Conservation (phyloP, 2,888 invertebrate genomes). For the Thymelicus sylvestris region DNA sequence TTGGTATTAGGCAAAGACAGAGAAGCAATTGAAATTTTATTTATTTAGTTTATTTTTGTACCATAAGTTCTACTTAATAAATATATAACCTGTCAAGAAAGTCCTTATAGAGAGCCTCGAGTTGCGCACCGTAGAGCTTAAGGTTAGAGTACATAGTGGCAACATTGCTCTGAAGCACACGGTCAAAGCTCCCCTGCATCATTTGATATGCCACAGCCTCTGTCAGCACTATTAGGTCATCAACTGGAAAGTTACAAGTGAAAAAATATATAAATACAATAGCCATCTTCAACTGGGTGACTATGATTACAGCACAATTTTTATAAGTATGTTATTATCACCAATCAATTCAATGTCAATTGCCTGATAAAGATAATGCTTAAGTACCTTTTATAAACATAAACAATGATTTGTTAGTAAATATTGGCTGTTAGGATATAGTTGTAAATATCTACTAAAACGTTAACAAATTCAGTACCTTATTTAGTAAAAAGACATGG, state of each 20-base stretch:
- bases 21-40: no score
- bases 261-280: not conserved
- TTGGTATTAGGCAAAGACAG: no score
- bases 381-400: not conserved
- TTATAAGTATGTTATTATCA: conserved; percentile 1
- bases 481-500: no score
- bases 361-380: conserved; percentile 4
- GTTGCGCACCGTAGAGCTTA: conserved; percentile 91
- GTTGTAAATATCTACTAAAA: not conserved
- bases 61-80: not conserved
- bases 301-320: not conserved
- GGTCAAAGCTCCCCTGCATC: conserved; percentile 90
- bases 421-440: conserved; percentile 22
- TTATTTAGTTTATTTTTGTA: no score
- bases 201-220: conserved; percentile 92
- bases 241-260: conserved; percentile 84
- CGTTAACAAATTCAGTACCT: no score
- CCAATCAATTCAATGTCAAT: conserved; percentile 2
- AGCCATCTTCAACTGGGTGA: not conserved
- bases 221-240: conserved; percentile 92
- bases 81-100: conserved; percentile 88
- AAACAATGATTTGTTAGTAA: conserved; percentile 15
- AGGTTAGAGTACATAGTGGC: conserved; percentile 91
- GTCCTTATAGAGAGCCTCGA: conserved; percentile 93
- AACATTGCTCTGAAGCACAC: conserved; percentile 89